These are phyloP conservation scores for Coptotermes formosanus DNA, from an alignment of 1,140 invertebrate species.

Conservation along the genomic window DNA sequence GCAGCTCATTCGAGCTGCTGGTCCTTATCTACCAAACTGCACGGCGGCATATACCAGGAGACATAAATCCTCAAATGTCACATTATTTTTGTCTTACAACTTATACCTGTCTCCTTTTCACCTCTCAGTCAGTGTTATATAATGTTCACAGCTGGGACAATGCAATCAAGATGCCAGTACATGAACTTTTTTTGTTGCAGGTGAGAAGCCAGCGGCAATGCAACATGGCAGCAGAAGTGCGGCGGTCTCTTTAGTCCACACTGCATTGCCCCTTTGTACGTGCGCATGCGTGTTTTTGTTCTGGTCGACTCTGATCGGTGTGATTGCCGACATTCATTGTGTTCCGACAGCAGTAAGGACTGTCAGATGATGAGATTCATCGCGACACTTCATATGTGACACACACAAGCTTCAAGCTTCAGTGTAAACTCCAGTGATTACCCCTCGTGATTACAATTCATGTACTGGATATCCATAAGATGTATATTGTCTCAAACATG, in stretches of 20 bases:
- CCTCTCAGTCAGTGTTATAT: too few species aligned
- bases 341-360: neutral
- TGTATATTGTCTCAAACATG: neutral
- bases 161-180: too few species aligned
- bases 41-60: too few species aligned
- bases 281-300: neutral
- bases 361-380: neutral
- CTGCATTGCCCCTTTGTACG: neutral
- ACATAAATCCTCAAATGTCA: too few species aligned
- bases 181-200: slow-evolving; percentile 19
- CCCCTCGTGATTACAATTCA: neutral
- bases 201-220: slow-evolving; percentile 36
- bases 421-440: neutral
- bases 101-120: too few species aligned
- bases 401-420: neutral
- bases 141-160: too few species aligned
- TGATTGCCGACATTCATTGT: neutral
- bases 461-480: neutral
- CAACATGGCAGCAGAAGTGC: slow-evolving; percentile 36
- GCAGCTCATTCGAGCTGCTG: too few species aligned
- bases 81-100: too few species aligned
- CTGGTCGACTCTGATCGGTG: neutral
- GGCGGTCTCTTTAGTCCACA: neutral
- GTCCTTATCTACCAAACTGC: too few species aligned
- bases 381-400: neutral